Evolutionary conservation across 2,797 vertebrate genomes (phyloP), one percentile per base, ranked within the genome.

Genomic region (Valencia hispanica): DNA sequence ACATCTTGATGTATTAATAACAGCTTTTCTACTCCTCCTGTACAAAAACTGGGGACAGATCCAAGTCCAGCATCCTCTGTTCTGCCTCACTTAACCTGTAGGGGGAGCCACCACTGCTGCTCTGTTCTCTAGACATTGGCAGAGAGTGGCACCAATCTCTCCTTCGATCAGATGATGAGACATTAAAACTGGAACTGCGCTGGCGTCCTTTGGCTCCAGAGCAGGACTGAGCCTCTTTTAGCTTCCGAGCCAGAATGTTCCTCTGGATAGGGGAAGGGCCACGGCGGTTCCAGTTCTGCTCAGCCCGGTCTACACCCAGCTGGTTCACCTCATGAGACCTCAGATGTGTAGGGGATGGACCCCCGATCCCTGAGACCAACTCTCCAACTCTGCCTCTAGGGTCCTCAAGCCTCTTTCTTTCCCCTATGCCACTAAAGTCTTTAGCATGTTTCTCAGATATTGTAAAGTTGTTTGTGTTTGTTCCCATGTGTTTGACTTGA

Each of bases 51-150:
- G 97, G 96, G 53, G 91, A 80, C 68, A 94, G 81, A 70, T 94
- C 92, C 1, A 99, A 91, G 91, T 99, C 97, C 10, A 97, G 92
- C 96, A 97, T 97, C 86, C 91, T 95, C 89, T 97, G 96, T 84
- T 98, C 98, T 0, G 95, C 94, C 81, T 98, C 97, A 0, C 95
- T 97, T 87, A 99, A 95, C 69, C 95, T 95, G 48, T 97, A 99
- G 0, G 96, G 95, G 0, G 96, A 96, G 25, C 95, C 94, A 17
- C 95, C 95, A 2, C 95, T 94, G 85, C 94, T 96, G 83, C 94
- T 94, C 77, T 95, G 96, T 77, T 96, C 96, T 0, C 94, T 94
- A 59, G 96, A 96, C 74, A 95, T 88, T 0, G 97, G 97, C 83
- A 97, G 95, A 78, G 97, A 99, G 90, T 92, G 95, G 81, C 97